Conservation (phyloP, 2,888 invertebrate genomes). For the Hyppa rectilinea region DNA sequence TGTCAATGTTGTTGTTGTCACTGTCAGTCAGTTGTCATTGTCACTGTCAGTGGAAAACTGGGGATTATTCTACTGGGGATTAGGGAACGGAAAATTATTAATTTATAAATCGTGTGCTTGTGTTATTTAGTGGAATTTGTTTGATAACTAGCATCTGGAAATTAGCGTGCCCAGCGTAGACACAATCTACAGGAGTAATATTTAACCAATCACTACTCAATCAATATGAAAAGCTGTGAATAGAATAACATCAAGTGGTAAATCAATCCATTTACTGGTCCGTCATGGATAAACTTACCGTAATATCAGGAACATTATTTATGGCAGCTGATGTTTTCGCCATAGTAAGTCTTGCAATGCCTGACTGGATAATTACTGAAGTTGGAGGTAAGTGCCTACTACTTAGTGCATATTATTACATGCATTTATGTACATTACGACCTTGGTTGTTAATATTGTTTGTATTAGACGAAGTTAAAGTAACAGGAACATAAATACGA, state of each 20-base stretch:
- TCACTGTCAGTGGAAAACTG: slow-evolving; percentile 5
- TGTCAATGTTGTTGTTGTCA: too few species aligned
- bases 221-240: slow-evolving; percentile 40
- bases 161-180: neutral
- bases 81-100: neutral
- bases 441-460: slow-evolving; percentile 29
- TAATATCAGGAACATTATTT: slow-evolving; percentile 97
- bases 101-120: neutral
- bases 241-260: slow-evolving; percentile 14
- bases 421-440: neutral
- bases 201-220: neutral
- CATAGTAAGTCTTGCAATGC: slow-evolving; percentile 97
- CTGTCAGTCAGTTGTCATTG: too few species aligned
- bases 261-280: slow-evolving; percentile 1
- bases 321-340: slow-evolving; percentile 98
- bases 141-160: neutral
- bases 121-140: neutral
- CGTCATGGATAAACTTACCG: slow-evolving; percentile 96
- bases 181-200: neutral
- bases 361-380: slow-evolving; percentile 99
- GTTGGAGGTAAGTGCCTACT: slow-evolving; percentile 94
- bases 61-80: too few species aligned
- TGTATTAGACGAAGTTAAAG: neutral
- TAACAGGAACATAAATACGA: neutral
- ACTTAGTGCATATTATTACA: neutral